A percentile compares a stretch with the other conserved stretches of the same genome.
These are phyloP conservation scores for Pampusana beccarii DNA, from an alignment of 2,113 vertebrate genomes.

Conservation along the genomic window DNA sequence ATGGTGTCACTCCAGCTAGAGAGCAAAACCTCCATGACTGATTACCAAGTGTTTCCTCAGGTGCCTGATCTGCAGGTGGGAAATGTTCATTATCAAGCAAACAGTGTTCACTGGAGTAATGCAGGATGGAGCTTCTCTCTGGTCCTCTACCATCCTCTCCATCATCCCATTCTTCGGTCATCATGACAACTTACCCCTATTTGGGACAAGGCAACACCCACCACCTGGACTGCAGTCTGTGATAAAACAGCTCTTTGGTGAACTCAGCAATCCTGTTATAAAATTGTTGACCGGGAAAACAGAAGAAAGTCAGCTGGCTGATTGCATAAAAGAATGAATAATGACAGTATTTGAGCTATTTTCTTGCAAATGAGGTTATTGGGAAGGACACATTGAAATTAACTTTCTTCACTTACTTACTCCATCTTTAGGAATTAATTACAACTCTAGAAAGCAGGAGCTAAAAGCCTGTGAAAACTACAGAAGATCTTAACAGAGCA, in stretches of 20 bases:
- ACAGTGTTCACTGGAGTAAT: background rate
- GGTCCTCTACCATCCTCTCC: background rate
- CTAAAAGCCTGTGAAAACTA: constrained; percentile 10
- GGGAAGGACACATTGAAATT: constrained; percentile 45
- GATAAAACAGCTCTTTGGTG: background rate
- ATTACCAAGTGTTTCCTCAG: background rate
- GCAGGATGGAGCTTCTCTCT: background rate
- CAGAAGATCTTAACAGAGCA: background rate
- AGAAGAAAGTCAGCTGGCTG: constrained; percentile 15
- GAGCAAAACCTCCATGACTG: background rate
- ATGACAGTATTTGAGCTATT: constrained; percentile 32
- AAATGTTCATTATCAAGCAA: background rate
- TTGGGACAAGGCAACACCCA: background rate
- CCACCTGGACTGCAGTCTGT: background rate
- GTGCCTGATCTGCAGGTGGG: background rate
- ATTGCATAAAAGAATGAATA: background rate
- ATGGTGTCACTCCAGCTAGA: background rate
- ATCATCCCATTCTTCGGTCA: background rate
- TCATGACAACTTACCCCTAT: background rate
- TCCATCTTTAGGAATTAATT: constrained; percentile 27
- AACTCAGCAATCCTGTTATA: background rate
- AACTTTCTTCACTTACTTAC: constrained; percentile 22
- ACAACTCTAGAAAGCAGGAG: background rate
- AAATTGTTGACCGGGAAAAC: background rate
- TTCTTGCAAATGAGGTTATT: constrained; percentile 48